A percentile compares a stretch with the other conserved stretches of the same genome.
phyloP scores from a whole-genome alignment of 2,113 vertebrate species.

The Galeopterus variegatus region DNA sequence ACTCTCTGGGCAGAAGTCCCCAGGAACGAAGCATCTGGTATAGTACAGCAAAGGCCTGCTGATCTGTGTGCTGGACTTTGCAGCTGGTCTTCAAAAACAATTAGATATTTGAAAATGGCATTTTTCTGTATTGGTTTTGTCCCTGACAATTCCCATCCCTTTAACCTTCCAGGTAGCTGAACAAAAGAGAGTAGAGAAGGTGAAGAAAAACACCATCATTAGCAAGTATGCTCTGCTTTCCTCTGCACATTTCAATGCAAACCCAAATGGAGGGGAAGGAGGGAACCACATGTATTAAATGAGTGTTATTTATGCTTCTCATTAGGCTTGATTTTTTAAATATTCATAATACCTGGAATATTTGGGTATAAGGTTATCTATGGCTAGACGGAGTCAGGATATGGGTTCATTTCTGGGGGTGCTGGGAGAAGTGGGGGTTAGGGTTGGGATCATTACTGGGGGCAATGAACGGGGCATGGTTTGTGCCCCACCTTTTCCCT shows the following conservation, averaged over 20 bases:
- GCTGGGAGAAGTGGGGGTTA: too few species aligned
- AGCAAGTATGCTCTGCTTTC: neutral
- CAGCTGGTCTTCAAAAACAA: neutral
- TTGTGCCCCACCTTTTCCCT: neutral
- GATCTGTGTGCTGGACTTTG: neutral
- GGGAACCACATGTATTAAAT: fast-evolving
- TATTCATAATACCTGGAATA: neutral
- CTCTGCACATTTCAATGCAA: fast-evolving
- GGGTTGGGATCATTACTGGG: too few species aligned
- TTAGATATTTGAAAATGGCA: neutral
- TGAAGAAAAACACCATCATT: neutral
- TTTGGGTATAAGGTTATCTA: neutral
- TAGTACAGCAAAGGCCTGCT: neutral
- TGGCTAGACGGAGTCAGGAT: neutral
- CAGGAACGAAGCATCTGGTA: neutral
- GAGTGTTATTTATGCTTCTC: neutral
- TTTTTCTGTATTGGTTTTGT: neutral
- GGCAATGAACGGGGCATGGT: too few species aligned
- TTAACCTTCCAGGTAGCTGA: neutral
- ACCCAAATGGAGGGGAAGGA: neutral
- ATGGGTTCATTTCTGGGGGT: too few species aligned
- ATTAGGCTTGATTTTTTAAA: neutral
- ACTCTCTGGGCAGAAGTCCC: neutral
- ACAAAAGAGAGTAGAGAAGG: neutral
- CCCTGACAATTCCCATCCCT: neutral